phyloP scores from a whole-genome alignment of 2,888 invertebrate species.

The Anticlea derivata region DNA sequence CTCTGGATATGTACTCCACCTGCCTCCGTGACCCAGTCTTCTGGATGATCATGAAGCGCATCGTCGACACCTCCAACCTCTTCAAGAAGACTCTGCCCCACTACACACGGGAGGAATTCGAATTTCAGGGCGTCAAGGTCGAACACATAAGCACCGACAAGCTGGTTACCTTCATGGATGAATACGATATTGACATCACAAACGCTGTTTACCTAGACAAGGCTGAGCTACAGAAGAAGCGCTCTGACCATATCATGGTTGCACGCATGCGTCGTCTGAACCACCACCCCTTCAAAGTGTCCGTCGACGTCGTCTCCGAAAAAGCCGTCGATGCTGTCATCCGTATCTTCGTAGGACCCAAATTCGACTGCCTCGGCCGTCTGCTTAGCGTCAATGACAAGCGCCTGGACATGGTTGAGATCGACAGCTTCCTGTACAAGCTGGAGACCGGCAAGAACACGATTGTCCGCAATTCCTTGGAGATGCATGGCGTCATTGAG shows the following conservation, averaged over 20 bases:
- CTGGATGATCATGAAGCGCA: conserved; percentile 87
- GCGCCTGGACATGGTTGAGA: conserved; percentile 72
- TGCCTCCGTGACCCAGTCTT: conserved; percentile 89
- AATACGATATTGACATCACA: conserved; percentile 86
- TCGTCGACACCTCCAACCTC: conserved; percentile 80
- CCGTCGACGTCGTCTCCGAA: conserved; percentile 82
- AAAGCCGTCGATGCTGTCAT: conserved; percentile 85
- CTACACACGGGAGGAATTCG: conserved; percentile 85
- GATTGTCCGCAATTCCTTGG: conserved; percentile 87
- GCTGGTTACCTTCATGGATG: conserved; percentile 88
- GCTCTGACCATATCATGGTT: conserved; percentile 72
- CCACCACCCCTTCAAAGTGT: conserved; percentile 86
- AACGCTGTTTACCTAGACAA: conserved; percentile 83
- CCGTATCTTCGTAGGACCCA: conserved; percentile 88
- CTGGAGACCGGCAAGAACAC: conserved; percentile 87
- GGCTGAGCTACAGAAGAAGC: conserved; percentile 74
- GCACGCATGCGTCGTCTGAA: conserved; percentile 86
- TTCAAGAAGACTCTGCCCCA: conserved; percentile 84
- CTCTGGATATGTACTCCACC: conserved; percentile 85
- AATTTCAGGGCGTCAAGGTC: conserved; percentile 86
- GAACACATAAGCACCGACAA: conserved; percentile 85
- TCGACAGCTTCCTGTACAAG: conserved; percentile 83
- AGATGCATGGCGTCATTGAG: conserved; percentile 85
- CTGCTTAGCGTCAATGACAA: conserved; percentile 77
- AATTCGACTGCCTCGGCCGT: conserved; percentile 86